Conservation (phyloP, 1,140 invertebrate genomes). For the Cotesia glomerata region DNA sequence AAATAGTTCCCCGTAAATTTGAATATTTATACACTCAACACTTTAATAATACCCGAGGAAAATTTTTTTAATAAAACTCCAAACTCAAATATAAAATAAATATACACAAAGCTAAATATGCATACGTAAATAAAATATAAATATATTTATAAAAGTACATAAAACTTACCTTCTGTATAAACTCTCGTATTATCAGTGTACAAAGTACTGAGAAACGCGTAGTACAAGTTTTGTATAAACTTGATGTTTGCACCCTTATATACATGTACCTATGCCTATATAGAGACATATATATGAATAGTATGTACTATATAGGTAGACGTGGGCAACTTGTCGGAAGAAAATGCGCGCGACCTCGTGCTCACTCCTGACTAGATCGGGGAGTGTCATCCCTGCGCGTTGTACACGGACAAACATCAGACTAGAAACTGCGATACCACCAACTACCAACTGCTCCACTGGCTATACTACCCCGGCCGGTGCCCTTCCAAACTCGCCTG, state of each 20-base stretch:
- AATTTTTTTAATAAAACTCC: no score
- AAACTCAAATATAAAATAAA: no score
- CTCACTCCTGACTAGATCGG: conserved; percentile 13
- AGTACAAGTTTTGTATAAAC: conserved; percentile 13
- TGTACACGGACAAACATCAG: conserved; percentile 63
- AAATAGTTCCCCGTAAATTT: no score
- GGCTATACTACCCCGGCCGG: conserved; percentile 40
- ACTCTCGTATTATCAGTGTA: conserved; percentile 4
- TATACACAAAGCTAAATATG: no score
- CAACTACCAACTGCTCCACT: conserved; percentile 52
- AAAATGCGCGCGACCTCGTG: conserved; percentile 40
- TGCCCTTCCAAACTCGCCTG: no score
- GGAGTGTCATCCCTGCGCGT: conserved; percentile 43
- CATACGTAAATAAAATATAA: not conserved
- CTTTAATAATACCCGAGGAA: no score
- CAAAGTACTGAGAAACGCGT: not conserved
- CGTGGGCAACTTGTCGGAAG: conserved; percentile 1
- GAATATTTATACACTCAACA: no score
- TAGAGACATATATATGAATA: no score
- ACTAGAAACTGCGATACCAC: conserved; percentile 61
- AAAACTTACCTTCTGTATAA: not conserved
- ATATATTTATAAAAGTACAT: no score
- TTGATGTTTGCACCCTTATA: not conserved
- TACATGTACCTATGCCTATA: no score
- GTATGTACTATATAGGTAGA: not conserved